phyloP scores from a whole-genome alignment of 2,888 invertebrate species.

The Cephus rjabovi region DNA sequence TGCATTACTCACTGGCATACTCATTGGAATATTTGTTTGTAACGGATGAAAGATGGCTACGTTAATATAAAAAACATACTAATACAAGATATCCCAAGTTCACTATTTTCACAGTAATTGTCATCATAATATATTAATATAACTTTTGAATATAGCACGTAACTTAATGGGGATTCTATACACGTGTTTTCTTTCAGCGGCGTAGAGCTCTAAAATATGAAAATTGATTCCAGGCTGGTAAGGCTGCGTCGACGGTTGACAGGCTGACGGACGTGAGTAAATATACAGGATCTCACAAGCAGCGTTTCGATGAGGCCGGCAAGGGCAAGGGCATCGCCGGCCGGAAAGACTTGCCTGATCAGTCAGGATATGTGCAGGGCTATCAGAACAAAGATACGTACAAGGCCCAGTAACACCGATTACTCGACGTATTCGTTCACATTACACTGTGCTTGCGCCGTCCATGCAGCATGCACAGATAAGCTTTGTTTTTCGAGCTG shows the following conservation, averaged over 20 bases:
- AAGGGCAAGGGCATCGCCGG: slow-evolving; percentile 90
- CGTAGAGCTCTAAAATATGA: neutral
- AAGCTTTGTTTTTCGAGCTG: neutral
- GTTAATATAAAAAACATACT: neutral
- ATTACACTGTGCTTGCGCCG: neutral
- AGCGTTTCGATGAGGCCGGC: slow-evolving; percentile 86
- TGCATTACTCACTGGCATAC: neutral
- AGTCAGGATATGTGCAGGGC: slow-evolving; percentile 84
- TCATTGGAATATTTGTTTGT: neutral
- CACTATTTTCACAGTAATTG: neutral
- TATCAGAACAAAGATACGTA: slow-evolving; percentile 87
- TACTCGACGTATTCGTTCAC: neutral
- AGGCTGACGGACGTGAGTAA: slow-evolving; percentile 87
- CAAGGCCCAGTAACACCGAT: slow-evolving; percentile 56
- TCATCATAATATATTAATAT: too few species aligned
- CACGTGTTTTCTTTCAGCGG: neutral
- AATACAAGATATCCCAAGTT: neutral
- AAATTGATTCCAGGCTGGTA: slow-evolving; percentile 55
- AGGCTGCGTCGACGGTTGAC: slow-evolving; percentile 71
- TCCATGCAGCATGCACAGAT: slow-evolving; percentile 4
- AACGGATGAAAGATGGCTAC: neutral
- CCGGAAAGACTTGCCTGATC: slow-evolving; percentile 79
- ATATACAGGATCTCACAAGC: slow-evolving; percentile 89
- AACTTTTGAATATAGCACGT: neutral
- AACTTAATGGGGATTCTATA: neutral